These are phyloP conservation scores for Lymantria monacha DNA, from an alignment of 2,888 invertebrate species.

Conservation along the genomic window DNA sequence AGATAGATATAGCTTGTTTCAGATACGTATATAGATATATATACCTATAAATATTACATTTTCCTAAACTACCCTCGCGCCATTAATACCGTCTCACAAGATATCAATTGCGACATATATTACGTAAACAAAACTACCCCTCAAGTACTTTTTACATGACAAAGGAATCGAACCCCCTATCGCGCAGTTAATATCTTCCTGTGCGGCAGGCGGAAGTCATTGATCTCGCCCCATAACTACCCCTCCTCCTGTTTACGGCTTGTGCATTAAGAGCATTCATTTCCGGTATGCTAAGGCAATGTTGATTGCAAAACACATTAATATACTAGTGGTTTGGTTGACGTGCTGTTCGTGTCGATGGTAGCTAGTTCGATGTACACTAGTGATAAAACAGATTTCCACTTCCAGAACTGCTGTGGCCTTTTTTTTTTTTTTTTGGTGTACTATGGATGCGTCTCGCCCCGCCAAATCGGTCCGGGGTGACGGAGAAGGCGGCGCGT, in stretches of 20 bases:
- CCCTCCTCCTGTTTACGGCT: constrained; percentile 29
- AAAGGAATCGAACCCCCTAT: constrained; percentile 21
- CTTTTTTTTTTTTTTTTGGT: too few species aligned
- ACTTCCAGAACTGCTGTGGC: too few species aligned
- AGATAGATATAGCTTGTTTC: too few species aligned
- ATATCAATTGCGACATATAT: constrained; percentile 4
- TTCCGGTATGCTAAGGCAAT: constrained; percentile 22
- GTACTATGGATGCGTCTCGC: too few species aligned
- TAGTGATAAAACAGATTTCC: too few species aligned
- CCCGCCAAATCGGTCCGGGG: too few species aligned
- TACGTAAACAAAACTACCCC: constrained; percentile 9
- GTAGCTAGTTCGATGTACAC: too few species aligned
- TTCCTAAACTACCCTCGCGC: neutral
- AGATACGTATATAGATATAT: too few species aligned
- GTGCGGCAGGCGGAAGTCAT: constrained; percentile 42
- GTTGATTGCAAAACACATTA: neutral
- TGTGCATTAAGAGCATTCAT: constrained; percentile 15
- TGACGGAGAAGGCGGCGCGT: too few species aligned
- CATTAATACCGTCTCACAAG: neutral
- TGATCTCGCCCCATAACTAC: constrained; percentile 43
- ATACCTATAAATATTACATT: too few species aligned
- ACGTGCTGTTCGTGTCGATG: too few species aligned
- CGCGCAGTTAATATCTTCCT: constrained; percentile 23
- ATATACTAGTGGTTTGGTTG: too few species aligned
- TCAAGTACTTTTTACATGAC: constrained; percentile 23